Evolutionary conservation across 2,888 invertebrate genomes (phyloP), one percentile per base, ranked within the genome.

Genomic region (Polylopha cassiicola): DNA sequence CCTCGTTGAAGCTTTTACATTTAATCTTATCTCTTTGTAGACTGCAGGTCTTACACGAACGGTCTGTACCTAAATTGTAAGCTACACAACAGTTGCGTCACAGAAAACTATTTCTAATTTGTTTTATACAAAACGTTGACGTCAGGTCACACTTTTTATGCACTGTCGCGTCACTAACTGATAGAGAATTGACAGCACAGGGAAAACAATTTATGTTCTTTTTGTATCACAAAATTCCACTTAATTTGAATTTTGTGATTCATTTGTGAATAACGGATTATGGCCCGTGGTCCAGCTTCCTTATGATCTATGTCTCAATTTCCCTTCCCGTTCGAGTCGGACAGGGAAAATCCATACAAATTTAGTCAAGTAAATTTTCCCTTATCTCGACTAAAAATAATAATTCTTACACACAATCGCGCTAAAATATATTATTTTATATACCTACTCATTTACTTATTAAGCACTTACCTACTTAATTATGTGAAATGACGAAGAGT

Each of bases 241-340:
- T 39, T 21, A 17, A 11, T 11, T 8, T 7, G 28, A 32, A 33
- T 27, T 21, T 21, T n/a, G 6, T 17, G 33, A 16, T 13, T 28
- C 22, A 15, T 3, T 22, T 10, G 20, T 17, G 29, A 16, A 28
- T 28, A 29, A 23, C 29, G 24, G 34, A 34, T 34, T 6, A 13
- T 10, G 18, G 18, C 13, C 29, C 15, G 11, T 29, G 7, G 18
- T 15, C 33, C 23, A 22, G 28, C 22, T 7, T 2, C 13, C 14
- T 7, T 13, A 34, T 22, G 23, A 34, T 41, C 34, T 20, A 41
- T 29, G 29, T 17, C 24, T 34, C 34, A 34, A 41, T 41, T 39
- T 39, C 33, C 32, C 16, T 21, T 29, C 32, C 13, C 11, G 28
- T 22, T 23, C 22, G 17, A 5, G 21, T n/a, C 16, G 16, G 24